A percentile compares a stretch with the other conserved stretches of the same genome.
These are phyloP conservation scores for Oreamnos americanus DNA, from an alignment of 2,113 vertebrate species.

Conservation along the genomic window DNA sequence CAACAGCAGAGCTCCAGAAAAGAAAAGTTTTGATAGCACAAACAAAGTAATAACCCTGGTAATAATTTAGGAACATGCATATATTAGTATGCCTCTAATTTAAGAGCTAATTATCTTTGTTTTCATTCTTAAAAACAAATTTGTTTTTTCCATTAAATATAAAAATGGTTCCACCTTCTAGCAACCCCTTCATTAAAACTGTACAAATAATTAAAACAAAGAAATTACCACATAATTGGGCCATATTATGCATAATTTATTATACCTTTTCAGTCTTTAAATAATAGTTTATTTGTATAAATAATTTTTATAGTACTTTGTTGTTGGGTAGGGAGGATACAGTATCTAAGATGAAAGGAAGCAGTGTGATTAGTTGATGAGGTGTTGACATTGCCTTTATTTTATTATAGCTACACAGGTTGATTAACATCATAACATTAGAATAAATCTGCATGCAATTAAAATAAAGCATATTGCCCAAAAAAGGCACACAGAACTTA, in stretches of 20 bases:
- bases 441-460: conserved; percentile 66
- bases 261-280: conserved; percentile 51
- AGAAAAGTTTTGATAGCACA: conserved; percentile 66
- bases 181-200: conserved; percentile 57
- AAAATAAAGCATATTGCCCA: conserved; percentile 50
- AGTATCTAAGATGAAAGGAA: conserved; percentile 49
- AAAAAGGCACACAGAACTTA: conserved; percentile 20
- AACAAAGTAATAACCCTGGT: conserved; percentile 57
- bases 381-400: conserved; percentile 66
- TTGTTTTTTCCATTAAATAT: conserved; percentile 68
- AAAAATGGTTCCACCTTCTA: conserved; percentile 53
- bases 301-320: conserved; percentile 50
- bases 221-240: conserved; percentile 64
- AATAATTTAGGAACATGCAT: conserved; percentile 64
- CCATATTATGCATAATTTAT: conserved; percentile 52
- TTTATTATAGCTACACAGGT: conserved; percentile 59
- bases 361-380: conserved; percentile 59
- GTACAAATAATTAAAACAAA: conserved; percentile 72
- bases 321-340: conserved; percentile 25
- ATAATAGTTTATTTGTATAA: conserved; percentile 65
- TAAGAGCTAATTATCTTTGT: conserved; percentile 70
- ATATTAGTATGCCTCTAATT: conserved; percentile 62
- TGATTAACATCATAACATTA: conserved; percentile 67
- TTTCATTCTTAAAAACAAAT: conserved; percentile 75
- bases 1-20: conserved; percentile 40